Evolutionary conservation across 2,797 vertebrate species (phyloP).

Genomic region (Argentina silus): DNA sequence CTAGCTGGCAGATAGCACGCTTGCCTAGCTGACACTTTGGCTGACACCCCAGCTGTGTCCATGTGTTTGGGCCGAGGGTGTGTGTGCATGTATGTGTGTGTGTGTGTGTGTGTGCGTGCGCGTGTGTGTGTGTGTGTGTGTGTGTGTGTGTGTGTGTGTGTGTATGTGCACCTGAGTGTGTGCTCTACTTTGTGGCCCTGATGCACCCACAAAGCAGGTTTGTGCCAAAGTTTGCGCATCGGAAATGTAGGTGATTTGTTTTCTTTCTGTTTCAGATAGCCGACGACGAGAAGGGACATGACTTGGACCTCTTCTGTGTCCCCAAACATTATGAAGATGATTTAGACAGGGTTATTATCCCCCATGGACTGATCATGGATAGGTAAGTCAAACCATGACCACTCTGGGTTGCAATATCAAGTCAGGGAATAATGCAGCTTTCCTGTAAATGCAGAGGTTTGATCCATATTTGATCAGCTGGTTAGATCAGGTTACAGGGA

Average conservation of each 20-base stretch:
- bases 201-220: not conserved
- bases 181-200: not conserved
- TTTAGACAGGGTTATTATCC: constrained; percentile 84
- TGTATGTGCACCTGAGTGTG: constrained; percentile 16
- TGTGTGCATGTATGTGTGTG: not conserved
- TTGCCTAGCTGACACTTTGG: constrained; percentile 42
- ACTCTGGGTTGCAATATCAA: not conserved
- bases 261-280: constrained; percentile 70
- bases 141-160: too few relatives aligned
- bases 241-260: not conserved
- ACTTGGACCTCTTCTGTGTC: constrained; percentile 82
- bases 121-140: too few relatives aligned
- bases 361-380: constrained; percentile 86
- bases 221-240: constrained; percentile 4
- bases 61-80: constrained; percentile 16
- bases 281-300: constrained; percentile 77
- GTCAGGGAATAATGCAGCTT: not conserved
- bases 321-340: constrained; percentile 84
- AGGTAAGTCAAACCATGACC: constrained; percentile 70
- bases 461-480: too few relatives aligned
- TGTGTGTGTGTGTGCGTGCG: too few relatives aligned
- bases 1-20: constrained; percentile 47
- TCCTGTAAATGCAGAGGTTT: too few relatives aligned
- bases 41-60: constrained; percentile 38
- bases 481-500: too few relatives aligned